Evolutionary conservation across 2,113 vertebrate species (phyloP).

Genomic region (Urocynchramus pylzowi): DNA sequence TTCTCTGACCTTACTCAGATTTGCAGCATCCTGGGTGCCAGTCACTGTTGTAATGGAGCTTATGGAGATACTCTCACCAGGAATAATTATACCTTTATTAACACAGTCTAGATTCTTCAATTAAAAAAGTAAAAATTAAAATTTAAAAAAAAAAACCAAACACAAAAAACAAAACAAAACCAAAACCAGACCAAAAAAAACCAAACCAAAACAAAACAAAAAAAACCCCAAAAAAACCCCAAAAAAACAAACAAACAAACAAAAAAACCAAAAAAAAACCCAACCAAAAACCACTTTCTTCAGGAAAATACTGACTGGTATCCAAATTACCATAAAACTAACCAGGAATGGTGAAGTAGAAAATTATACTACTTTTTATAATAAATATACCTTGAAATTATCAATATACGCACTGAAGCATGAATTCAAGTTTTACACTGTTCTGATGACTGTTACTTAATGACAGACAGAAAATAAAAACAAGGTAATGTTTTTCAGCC

Average conservation of each 20-base stretch:
- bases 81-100: constrained; percentile 1
- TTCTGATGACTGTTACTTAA: background rate
- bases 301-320: background rate
- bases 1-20: constrained; percentile 34
- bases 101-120: background rate
- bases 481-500: background rate
- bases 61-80: background rate
- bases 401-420: background rate
- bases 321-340: background rate
- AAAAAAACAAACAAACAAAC: no score
- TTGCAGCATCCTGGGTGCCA: constrained; percentile 2
- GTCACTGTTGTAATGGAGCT: background rate
- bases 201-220: rapidly evolving
- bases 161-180: rapidly evolving
- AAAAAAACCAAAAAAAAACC: no score
- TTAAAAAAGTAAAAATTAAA: background rate
- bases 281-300: background rate
- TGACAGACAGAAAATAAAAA: background rate
- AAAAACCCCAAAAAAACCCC: no score
- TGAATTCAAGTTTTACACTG: background rate
- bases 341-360: background rate
- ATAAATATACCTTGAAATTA: background rate
- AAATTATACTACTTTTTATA: background rate
- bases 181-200: no score
- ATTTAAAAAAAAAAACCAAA: rapidly evolving